These are phyloP conservation scores for Eristalis arbustorum DNA, from an alignment of 2,888 invertebrate genomes.

Conservation along the genomic window DNA sequence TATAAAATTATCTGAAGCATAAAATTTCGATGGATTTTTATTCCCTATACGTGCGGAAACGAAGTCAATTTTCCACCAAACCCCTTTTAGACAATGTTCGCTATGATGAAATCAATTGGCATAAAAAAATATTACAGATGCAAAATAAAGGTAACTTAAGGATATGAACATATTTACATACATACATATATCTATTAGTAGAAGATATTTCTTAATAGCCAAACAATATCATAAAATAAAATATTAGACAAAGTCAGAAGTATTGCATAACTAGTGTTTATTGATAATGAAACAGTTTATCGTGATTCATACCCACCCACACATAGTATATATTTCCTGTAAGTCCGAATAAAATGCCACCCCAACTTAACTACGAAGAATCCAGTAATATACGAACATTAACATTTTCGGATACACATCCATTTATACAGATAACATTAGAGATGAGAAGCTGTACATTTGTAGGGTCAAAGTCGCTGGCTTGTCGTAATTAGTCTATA, in stretches of 20 bases:
- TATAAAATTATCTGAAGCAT: slow-evolving; percentile 54
- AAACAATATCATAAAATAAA: not conserved
- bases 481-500: slow-evolving; percentile 66
- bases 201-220: not conserved
- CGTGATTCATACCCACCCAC: not conserved
- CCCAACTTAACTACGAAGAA: not conserved
- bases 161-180: not conserved
- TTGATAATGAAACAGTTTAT: not conserved
- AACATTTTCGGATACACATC: not conserved
- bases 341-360: not conserved
- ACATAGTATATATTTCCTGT: not conserved
- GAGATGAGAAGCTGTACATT: not conserved
- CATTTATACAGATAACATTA: not conserved
- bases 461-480: not conserved
- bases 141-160: not conserved
- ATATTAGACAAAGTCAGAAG: not conserved
- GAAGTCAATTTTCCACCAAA: slow-evolving; percentile 47
- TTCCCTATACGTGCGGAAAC: slow-evolving; percentile 64
- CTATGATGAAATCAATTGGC: slow-evolving; percentile 47
- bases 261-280: not conserved
- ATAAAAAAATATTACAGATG: slow-evolving; percentile 31
- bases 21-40: slow-evolving; percentile 41
- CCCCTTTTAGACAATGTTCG: slow-evolving; percentile 36
- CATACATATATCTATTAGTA: not conserved
- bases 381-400: not conserved